These are phyloP conservation scores for Macrophya annulata DNA, from an alignment of 2,888 invertebrate genomes.

Conservation along the genomic window DNA sequence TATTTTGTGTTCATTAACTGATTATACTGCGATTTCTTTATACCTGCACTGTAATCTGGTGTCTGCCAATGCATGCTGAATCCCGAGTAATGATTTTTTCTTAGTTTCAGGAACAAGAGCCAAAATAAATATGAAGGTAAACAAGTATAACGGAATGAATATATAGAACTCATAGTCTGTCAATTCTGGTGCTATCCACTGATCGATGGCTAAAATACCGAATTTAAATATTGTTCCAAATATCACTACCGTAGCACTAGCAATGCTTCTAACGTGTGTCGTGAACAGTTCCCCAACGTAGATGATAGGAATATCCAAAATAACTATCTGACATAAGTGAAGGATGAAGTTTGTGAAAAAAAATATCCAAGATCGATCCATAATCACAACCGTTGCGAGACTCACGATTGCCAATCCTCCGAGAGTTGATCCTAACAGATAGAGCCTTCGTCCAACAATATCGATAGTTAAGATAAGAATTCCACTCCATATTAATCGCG, in stretches of 20 bases:
- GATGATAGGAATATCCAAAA: not conserved
- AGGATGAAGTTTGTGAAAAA: not conserved
- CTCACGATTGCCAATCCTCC: not conserved
- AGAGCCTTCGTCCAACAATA: not conserved
- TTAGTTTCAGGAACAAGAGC: not conserved
- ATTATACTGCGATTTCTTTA: not conserved
- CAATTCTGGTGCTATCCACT: not conserved
- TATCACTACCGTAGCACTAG: not conserved
- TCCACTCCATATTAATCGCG: not conserved
- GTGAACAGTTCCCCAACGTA: constrained; percentile 14
- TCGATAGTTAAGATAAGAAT: not conserved
- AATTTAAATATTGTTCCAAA: not conserved
- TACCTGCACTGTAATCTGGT: not conserved
- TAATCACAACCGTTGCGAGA: not conserved
- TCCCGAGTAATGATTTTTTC: not conserved
- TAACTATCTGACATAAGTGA: not conserved
- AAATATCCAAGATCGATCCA: not conserved
- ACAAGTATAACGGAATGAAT: not conserved
- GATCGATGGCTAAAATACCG: not conserved
- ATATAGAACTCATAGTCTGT: not conserved
- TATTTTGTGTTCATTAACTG: not conserved
- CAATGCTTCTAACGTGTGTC: not conserved
- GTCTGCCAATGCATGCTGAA: not conserved
- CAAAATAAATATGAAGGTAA: not conserved
- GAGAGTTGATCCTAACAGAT: not conserved